Conservation (phyloP, 2,797 vertebrate species). For the Todus mexicanus region DNA sequence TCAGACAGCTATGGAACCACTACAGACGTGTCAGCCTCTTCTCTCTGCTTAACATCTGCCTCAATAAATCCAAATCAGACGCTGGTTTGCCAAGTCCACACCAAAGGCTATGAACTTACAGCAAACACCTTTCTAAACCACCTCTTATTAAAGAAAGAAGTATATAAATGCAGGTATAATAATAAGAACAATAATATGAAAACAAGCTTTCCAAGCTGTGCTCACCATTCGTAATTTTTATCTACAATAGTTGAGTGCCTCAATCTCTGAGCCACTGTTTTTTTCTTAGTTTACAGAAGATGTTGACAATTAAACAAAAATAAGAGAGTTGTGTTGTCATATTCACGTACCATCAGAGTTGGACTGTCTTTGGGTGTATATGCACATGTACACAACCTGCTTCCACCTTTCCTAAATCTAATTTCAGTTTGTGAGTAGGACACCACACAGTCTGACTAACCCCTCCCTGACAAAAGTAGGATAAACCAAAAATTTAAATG, state of each 20-base stretch:
- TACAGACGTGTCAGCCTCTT: neutral
- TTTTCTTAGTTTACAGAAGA: neutral
- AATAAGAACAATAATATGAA: neutral
- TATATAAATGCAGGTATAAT: neutral
- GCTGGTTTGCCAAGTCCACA: neutral
- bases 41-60: neutral
- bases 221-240: neutral
- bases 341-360: neutral
- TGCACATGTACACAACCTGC: accelerated
- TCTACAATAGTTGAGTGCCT: neutral
- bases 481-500: neutral
- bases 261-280: neutral
- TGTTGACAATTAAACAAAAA: neutral
- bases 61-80: neutral
- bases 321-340: neutral
- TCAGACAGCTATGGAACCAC: neutral
- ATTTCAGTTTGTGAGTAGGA: neutral
- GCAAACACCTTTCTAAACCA: neutral
- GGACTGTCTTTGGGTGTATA: neutral
- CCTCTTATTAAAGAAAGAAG: neutral
- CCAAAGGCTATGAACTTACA: neutral
- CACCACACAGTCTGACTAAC: neutral
- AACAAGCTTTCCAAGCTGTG: neutral
- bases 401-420: neutral
- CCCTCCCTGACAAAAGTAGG: neutral